Percentiles rank a stretch among this genome's conserved stretches.
Evolutionary conservation across 1,140 invertebrate genomes (phyloP).

Genomic region (Bombus fervidus): DNA sequence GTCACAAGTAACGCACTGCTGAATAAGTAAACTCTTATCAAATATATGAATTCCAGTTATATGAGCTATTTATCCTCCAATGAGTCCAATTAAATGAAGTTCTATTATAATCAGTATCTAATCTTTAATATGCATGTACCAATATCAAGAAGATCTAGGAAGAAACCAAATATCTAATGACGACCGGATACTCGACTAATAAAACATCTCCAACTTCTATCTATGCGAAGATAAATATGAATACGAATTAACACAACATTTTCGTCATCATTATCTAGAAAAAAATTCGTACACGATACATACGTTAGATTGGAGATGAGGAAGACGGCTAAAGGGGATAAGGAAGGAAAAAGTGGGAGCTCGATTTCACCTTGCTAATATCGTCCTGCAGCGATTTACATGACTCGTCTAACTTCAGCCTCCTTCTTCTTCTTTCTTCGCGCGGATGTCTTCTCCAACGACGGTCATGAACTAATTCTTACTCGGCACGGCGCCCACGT

Average conservation of each 20-base stretch:
- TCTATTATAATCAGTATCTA: not conserved
- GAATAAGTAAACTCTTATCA: not conserved
- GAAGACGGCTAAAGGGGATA: not conserved
- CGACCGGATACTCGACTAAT: not conserved
- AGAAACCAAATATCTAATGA: not conserved
- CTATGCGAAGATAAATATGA: not conserved
- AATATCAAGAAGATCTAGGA: not conserved
- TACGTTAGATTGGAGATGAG: not conserved
- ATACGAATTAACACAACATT: not conserved
- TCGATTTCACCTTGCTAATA: constrained; percentile 68
- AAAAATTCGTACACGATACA: not conserved
- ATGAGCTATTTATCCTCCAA: no score
- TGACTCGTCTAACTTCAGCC: constrained; percentile 52
- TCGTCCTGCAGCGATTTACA: constrained; percentile 67
- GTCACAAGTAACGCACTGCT: no score
- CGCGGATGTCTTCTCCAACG: constrained; percentile 49
- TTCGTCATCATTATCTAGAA: no score
- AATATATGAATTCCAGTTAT: no score
- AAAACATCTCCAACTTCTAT: not conserved
- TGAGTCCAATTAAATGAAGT: not conserved
- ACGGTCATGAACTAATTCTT: constrained; percentile 56
- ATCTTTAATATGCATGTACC: not conserved
- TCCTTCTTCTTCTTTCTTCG: constrained; percentile 36
- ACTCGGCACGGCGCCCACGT: constrained; percentile 84
- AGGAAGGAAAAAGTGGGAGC: constrained; percentile 53